phyloP scores from a whole-genome alignment of 2,797 vertebrate species.

The Picus viridis region DNA sequence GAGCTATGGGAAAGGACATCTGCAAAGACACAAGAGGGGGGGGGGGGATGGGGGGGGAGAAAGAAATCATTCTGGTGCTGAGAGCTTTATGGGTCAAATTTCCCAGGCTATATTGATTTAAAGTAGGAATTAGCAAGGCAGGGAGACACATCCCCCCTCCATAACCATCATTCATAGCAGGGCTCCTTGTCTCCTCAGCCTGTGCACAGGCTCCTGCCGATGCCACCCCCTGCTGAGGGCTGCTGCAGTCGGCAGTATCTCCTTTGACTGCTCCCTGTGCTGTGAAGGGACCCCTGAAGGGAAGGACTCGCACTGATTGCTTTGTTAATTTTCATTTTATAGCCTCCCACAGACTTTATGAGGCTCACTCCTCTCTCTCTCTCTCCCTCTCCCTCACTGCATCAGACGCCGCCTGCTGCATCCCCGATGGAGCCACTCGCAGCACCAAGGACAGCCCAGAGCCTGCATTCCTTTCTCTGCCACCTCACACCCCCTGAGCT shows the following conservation, averaged over 20 bases:
- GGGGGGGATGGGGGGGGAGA: no score
- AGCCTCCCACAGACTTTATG: neutral
- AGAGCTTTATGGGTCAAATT: conserved; percentile 20
- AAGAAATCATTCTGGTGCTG: neutral
- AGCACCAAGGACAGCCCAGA: neutral
- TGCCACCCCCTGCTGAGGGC: conserved; percentile 27
- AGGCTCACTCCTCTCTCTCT: neutral
- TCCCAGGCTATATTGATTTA: conserved; percentile 39
- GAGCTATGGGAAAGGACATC: neutral
- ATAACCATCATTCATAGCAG: conserved; percentile 30
- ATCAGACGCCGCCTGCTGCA: neutral
- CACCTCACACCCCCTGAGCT: neutral
- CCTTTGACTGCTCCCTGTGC: neutral
- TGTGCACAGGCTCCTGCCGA: conserved; percentile 1
- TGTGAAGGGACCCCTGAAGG: neutral
- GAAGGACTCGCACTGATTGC: neutral
- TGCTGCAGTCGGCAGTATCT: neutral
- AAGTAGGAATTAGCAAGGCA: conserved; percentile 30
- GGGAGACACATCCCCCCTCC: neutral
- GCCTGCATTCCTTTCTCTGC: neutral
- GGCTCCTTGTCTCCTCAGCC: neutral
- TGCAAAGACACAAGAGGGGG: neutral
- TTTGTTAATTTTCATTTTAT: neutral
- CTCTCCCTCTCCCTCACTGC: neutral
- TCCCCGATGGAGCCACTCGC: neutral